Base-by-base conservation (phyloP, 1,140 invertebrate genomes). In the Coptotermes formosanus region DNA sequence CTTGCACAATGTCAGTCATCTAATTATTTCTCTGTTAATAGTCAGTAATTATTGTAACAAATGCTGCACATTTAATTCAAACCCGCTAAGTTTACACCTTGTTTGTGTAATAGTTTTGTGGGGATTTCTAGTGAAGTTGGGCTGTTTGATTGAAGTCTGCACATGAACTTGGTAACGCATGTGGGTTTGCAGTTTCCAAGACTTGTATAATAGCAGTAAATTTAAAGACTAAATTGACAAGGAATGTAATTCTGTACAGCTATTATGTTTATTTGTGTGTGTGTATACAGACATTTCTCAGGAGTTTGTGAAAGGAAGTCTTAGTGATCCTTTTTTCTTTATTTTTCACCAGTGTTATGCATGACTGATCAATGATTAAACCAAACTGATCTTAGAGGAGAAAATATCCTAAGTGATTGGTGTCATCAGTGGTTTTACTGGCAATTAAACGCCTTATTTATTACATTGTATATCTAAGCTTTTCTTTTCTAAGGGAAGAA, bases 391-490 rank as follows among this genome's bases (percentile, higher is more conserved):
- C n/a, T 30, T 75, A 75, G n/a, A 75, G 64, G n/a, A 8, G n/a
- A 30, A 30, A 75, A 9, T 75, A 75, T 75, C 64, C 14, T n/a
- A 75, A 75, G 64, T 75, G 64, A 75, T 30, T 75, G 64, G 64
- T 75, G 64, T 75, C 64, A n/a, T 30, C 25, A 75, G 25, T 25
- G 64, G 25, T 75, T 75, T 75, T 75, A 75, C 64, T 75, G 64
- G 64, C 64, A 75, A 75, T 75, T 75, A 75, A 75, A 75, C 8
- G n/a, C 64, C 64, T 75, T 75, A 75, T 75, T 75, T 75, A 75
- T 75, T 75, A 75, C 64, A 75, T 30, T 30, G 64, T 75, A 75
- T 75, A 75, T 75, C 64, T 75, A 25, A 4, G 7, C 25, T 75
- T 75, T 75, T 25, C 14, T 75, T 75, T 30, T 3, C 64, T 75